A percentile compares a stretch with the other conserved stretches of the same genome.
Conservation (phyloP, 2,797 vertebrate species). For the Aphelocoma californica region DNA sequence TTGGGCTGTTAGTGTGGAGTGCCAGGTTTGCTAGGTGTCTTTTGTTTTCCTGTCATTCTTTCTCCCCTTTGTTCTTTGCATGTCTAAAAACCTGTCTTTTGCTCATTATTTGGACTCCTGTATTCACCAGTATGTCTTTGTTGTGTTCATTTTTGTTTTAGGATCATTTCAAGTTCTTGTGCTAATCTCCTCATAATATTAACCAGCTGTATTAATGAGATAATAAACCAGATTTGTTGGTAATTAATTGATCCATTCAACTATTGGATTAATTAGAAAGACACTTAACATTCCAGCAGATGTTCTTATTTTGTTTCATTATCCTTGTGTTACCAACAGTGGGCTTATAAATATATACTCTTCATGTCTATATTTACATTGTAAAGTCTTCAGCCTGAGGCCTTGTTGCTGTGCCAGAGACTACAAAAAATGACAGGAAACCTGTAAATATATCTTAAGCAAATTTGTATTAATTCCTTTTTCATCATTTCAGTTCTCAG, state of each 20-base stretch:
- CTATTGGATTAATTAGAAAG: slow-evolving; percentile 73
- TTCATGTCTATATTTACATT: neutral
- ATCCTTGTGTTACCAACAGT: slow-evolving; percentile 51
- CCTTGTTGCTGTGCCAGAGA: neutral
- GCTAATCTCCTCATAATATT: slow-evolving; percentile 57
- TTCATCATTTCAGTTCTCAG: neutral
- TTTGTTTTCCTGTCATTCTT: slow-evolving; percentile 11
- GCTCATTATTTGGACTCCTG: slow-evolving; percentile 1
- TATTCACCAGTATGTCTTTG: neutral
- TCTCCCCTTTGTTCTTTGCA: slow-evolving; percentile 11
- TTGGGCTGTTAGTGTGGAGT: neutral
- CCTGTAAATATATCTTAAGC: neutral
- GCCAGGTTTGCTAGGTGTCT: slow-evolving; percentile 22
- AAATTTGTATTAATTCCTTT: neutral
- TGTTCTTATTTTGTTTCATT: slow-evolving; percentile 71
- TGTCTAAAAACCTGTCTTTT: neutral
- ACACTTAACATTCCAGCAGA: slow-evolving; percentile 69
- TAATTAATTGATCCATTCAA: slow-evolving; percentile 72
- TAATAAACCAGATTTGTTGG: slow-evolving; percentile 64
- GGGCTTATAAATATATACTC: slow-evolving; percentile 35
- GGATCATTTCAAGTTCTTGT: slow-evolving; percentile 41
- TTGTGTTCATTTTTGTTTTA: slow-evolving; percentile 32
- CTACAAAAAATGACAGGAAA: neutral
- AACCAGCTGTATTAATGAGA: slow-evolving; percentile 71
- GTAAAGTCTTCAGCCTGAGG: neutral